Evolutionary conservation across 53 echinoderm and acorn worm species (phyloP), one percentile per base, ranked within the genome.

Genomic region (Paracentrotus lividus): DNA sequence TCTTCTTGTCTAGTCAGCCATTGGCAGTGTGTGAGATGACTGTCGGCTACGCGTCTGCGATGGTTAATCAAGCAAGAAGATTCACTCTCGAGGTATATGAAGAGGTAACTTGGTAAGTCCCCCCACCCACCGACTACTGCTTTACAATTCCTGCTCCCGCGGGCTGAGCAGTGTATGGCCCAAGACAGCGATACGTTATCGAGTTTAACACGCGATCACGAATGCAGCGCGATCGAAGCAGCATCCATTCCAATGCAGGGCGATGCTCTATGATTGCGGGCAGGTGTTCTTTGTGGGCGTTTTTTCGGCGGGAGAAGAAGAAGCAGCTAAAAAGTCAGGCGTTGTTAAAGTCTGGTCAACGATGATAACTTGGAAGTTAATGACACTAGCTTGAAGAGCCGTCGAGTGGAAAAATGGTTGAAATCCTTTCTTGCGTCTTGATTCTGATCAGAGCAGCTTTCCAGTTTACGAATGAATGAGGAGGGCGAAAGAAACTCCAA

Each of bases 31-130:
- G 40, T 20, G 40, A 72, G 72, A 72, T 40, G 72, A 36, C 72
- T n/a, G 72, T 40, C 72, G 85, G 85, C 85, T 13, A 49, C 3
- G 85, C 85, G 85, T 49, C 85, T 49, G 85, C 47, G 31, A 85
- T 85, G 29, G 85, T 85, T 85, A 51, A 85, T 85, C 85, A 85
- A 85, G 85, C n/a, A 15, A 51, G 51, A 85, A 51, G 47, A 85
- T 49, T 51, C 85, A 12, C 85, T 26, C 85, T 85, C 85, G n/a
- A 85, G 85, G 47, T 31, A n/a, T 49, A 23, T 47, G 85, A 31
- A 85, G 85, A 27, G 85, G n/a, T 49, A 49, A 85, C 47, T 31
- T 5, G 16, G 49, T 49, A 10, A 12, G n/a, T n/a, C n/a, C n/a
- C n/a, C n/a, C n/a, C 26, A 85, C 29, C 85, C 85, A 14, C 85